Evolutionary conservation across 2,113 vertebrate species (phyloP), one percentile per base, ranked within the genome.

Genomic region (Trichechus manatus): DNA sequence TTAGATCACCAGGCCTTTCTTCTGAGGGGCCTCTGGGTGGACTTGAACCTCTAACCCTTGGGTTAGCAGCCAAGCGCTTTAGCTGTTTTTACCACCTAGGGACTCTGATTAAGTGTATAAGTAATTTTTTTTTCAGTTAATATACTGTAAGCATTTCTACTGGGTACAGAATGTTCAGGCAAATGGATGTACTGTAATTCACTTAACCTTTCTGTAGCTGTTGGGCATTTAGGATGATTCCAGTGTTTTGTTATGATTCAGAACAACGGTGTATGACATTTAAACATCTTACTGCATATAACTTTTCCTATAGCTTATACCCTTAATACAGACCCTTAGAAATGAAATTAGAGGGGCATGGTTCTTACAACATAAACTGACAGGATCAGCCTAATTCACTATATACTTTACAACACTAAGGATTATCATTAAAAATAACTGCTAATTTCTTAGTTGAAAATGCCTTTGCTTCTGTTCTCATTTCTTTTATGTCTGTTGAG

Each of bases 381-480:
- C 23, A 66, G 13, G 22, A n/a, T 84, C 31, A 78, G 23, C 31
- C 31, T 4, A n/a, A 36, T 87, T 94, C 33, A 64, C 1, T 47
- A 17, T 79, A 31, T 86, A 64, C 68, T 74, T 96, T 83, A 68
- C 22, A 89, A 25, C 3, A 42, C 22, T 82, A 81, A 91, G 20
- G 50, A 39, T 66, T 47, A 56, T 92, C 81, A 64, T 92, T 89
- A 92, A 79, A 94, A 59, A 89, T 63, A 75, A 61, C 33, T 59
- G 9, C 42, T 81, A 31, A 27, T 81, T 72, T 95, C 20, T 82
- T 94, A 36, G 47, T 47, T 72, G 92, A 89, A 77, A 93, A 22
- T 64, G 36, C 14, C 19, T 20, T 78, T 68, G 4, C n/a, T 83
- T 82, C 22, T 61, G 1, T 36, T 82, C 53, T 93, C 13, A 33